Evolutionary conservation across 2,797 vertebrate genomes (phyloP), one percentile per base, ranked within the genome.

Genomic region (Monodelphis domestica): DNA sequence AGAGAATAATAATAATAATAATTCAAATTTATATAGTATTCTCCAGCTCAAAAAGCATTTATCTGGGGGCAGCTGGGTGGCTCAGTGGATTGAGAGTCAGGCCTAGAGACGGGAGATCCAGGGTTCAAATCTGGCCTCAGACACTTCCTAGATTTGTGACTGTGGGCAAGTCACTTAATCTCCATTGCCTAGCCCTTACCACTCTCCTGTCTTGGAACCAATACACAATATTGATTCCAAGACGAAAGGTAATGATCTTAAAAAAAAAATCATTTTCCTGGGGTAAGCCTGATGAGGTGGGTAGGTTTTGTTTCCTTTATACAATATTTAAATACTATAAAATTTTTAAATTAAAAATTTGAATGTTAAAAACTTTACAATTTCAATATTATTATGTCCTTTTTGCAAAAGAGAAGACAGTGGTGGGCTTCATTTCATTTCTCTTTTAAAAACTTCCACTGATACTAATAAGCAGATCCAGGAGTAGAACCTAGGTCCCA

Each of bases 341-440:
- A 78, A 78, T 45, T 63, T 70, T 84, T n/a, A 63, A 63, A 63
- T 26, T n/a, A 70, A 70, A n/a, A 70, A 2, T 17, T 70, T 38
- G 7, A 17, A 70, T 70, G 17, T 38, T n/a, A 5, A n/a, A n/a
- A 70, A 70, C 45, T 84, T 11, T 26, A 45, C 7, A 45, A 84
- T 84, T 84, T 50, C 26, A 52, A 21, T 21, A 90, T 59, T 53
- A 63, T 17, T 30, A 54, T 17, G 26, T 38, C 53, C 88, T 57
- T 91, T 94, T 84, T 93, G 87, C 55, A 91, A 92, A 53, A 2
- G 7, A 91, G 52, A 91, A 94, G 53, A 53, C n/a, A 88, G 84
- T 87, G 78, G 33, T 87, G 33, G 33, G 29, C 88, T 17, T 95
- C 55, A 84, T 1, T 57, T 45, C 53, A 63, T 0, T 30, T 38